Percentiles rank a stretch among this genome's conserved stretches.
These are phyloP conservation scores for Paraplagusia blochii DNA, from an alignment of 2,113 vertebrate species.

Conservation along the genomic window DNA sequence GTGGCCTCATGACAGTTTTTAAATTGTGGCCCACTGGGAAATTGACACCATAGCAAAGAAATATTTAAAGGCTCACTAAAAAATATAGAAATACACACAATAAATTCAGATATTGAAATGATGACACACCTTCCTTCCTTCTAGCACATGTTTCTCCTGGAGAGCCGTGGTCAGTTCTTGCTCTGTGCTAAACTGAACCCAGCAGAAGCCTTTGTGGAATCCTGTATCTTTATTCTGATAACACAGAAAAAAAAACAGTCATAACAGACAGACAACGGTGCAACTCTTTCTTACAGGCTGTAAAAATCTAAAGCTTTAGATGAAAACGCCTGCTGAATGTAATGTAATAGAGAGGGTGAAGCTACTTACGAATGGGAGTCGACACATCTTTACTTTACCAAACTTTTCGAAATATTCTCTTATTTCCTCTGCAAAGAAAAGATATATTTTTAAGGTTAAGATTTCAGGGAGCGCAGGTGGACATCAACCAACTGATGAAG, in stretches of 20 bases:
- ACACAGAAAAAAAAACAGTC: slow-evolving; percentile 1
- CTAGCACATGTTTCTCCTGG: slow-evolving; percentile 86
- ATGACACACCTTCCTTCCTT: slow-evolving; percentile 83
- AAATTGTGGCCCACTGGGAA: too few relatives aligned
- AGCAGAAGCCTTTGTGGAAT: slow-evolving; percentile 86
- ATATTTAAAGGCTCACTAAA: too few relatives aligned
- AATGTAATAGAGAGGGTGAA: neutral
- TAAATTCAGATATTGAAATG: neutral
- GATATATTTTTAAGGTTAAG: neutral
- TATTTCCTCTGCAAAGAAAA: slow-evolving; percentile 79
- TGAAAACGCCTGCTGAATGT: neutral
- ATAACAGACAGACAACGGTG: neutral
- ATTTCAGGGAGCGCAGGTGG: too few relatives aligned
- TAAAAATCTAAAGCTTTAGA: neutral
- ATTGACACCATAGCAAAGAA: too few relatives aligned
- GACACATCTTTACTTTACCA: slow-evolving; percentile 80
- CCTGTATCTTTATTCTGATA: slow-evolving; percentile 85
- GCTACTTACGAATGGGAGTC: slow-evolving; percentile 87
- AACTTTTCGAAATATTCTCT: slow-evolving; percentile 88
- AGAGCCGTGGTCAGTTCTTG: slow-evolving; percentile 79
- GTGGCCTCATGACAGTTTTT: too few relatives aligned
- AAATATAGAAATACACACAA: too few relatives aligned
- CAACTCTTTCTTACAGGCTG: neutral
- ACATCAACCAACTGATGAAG: neutral
- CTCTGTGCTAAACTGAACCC: slow-evolving; percentile 79